phyloP scores from a whole-genome alignment of 2,888 invertebrate species.

The Thecocarcelia acutangulata region DNA sequence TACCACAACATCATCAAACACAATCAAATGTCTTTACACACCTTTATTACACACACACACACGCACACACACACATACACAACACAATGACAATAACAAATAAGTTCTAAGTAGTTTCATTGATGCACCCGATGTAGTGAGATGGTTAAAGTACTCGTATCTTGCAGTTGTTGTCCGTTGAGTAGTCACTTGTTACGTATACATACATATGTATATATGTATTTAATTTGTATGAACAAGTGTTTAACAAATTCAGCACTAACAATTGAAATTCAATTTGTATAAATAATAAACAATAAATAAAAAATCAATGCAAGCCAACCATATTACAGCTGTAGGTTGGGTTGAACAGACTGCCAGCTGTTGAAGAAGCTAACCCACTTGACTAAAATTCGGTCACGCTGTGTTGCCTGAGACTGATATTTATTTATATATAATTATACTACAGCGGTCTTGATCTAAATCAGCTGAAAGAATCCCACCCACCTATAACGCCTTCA shows the following conservation, averaged over 20 bases:
- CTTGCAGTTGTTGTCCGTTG: conserved; percentile 18
- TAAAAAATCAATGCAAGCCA: conserved; percentile 38
- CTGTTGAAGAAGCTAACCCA: too few relatives aligned
- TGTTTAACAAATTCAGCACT: conserved; percentile 62
- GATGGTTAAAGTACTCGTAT: conserved; percentile 16
- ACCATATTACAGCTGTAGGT: not conserved
- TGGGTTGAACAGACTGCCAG: too few relatives aligned
- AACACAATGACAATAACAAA: conserved; percentile 40
- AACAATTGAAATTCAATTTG: conserved; percentile 68
- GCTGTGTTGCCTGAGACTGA: too few relatives aligned
- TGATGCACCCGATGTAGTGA: conserved; percentile 49
- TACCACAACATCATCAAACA: conserved; percentile 43
- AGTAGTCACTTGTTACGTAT: conserved; percentile 40
- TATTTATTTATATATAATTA: too few relatives aligned
- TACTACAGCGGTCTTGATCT: too few relatives aligned
- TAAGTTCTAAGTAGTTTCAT: conserved; percentile 62
- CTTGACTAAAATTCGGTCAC: too few relatives aligned
- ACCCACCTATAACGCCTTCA: too few relatives aligned
- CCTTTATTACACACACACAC: not conserved
- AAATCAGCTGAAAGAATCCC: too few relatives aligned
- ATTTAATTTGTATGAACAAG: not conserved
- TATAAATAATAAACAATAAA: conserved; percentile 54
- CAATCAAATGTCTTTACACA: not conserved
- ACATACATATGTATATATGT: too few relatives aligned
- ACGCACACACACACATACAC: not conserved